Evolutionary conservation across 2,113 vertebrate genomes (phyloP).

Genomic region (Megaptera novaeangliae): DNA sequence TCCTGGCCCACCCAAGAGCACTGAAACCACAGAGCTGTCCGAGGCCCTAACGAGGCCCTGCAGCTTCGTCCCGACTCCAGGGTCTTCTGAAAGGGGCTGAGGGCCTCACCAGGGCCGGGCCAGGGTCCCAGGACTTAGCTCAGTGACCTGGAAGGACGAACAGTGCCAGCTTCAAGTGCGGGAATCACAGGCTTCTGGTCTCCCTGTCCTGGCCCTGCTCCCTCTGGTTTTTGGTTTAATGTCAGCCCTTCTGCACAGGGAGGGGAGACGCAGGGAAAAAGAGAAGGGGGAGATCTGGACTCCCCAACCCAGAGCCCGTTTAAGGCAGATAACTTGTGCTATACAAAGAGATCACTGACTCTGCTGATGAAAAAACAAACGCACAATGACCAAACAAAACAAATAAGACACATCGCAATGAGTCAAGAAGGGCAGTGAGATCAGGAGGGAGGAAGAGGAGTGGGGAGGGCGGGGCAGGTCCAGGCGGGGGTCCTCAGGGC

Average conservation of each 20-base stretch:
- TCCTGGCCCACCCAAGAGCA: not conserved
- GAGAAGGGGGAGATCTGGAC: slow-evolving; percentile 6
- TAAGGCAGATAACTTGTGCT: slow-evolving; percentile 77
- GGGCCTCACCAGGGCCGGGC: not conserved
- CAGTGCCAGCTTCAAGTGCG: not conserved
- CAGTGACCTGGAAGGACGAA: slow-evolving; percentile 24
- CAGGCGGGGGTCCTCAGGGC: slow-evolving; percentile 81
- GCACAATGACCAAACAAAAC: not conserved
- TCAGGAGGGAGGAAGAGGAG: not conserved
- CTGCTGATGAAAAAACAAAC: slow-evolving; percentile 22
- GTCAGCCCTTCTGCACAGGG: not conserved
- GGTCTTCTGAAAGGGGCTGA: not conserved
- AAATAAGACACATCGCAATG: not conserved
- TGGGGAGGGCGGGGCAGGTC: not conserved
- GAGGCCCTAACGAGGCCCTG: not conserved
- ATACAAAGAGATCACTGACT: slow-evolving; percentile 64
- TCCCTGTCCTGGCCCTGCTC: not conserved
- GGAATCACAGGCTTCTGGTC: not conserved
- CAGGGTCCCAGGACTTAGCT: not conserved
- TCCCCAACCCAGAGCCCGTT: slow-evolving; percentile 67
- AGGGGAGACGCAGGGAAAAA: not conserved
- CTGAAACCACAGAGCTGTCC: not conserved
- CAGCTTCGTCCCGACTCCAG: not conserved
- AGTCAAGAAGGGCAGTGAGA: slow-evolving; percentile 8
- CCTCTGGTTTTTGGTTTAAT: slow-evolving; percentile 41